These are phyloP conservation scores for Pelmatolapia mariae DNA, from an alignment of 2,113 vertebrate genomes.

Conservation along the genomic window DNA sequence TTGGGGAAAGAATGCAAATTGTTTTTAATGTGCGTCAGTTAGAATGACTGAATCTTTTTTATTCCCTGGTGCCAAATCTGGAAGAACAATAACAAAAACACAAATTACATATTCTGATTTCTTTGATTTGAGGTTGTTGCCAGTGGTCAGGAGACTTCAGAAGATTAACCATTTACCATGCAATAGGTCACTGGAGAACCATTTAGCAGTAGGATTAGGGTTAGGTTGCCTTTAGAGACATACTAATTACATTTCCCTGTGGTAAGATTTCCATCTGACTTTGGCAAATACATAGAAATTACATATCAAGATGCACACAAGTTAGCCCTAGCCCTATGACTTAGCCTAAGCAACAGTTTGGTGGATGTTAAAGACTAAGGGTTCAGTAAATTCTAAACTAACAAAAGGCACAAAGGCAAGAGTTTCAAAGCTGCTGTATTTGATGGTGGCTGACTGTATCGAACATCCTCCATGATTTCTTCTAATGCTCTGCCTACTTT, in stretches of 20 bases:
- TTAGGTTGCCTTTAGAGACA: background rate
- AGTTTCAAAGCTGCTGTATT: background rate
- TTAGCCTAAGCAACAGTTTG: background rate
- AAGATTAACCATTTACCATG: background rate
- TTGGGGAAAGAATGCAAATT: background rate
- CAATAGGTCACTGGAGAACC: background rate
- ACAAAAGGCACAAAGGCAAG: background rate
- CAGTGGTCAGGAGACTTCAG: background rate
- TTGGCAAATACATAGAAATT: background rate
- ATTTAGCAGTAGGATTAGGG: background rate
- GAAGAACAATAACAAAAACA: background rate
- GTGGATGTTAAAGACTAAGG: accelerated
- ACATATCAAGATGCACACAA: background rate
- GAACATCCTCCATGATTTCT: background rate
- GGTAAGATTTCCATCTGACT: background rate
- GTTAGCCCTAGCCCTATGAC: background rate
- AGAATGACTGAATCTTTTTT: background rate
- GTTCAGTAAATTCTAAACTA: background rate
- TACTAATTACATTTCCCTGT: background rate
- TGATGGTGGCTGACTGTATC: background rate
- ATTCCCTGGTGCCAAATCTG: accelerated
- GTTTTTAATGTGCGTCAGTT: background rate
- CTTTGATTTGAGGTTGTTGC: background rate
- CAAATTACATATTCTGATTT: background rate
- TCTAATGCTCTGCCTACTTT: background rate